These are phyloP conservation scores for Rhabdophis nuchalis DNA, from an alignment of 2,797 vertebrate genomes.

Conservation along the genomic window DNA sequence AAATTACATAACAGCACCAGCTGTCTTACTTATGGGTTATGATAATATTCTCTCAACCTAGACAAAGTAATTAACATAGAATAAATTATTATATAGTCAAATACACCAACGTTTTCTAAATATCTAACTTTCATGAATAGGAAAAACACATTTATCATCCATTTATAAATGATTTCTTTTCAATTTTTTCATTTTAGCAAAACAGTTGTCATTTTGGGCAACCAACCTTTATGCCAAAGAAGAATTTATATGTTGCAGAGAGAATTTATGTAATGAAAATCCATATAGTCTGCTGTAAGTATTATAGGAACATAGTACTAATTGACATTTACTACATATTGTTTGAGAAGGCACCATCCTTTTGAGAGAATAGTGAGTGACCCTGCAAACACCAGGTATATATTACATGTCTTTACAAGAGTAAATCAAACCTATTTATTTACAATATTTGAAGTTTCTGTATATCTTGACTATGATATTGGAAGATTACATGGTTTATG, in stretches of 20 bases:
- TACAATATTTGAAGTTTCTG: neutral
- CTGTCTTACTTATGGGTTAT: slow-evolving; percentile 58
- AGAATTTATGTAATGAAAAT: neutral
- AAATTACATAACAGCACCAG: slow-evolving; percentile 63
- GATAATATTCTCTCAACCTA: slow-evolving; percentile 47
- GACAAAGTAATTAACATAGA: slow-evolving; percentile 68
- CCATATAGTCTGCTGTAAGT: neutral
- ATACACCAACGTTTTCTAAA: slow-evolving; percentile 51
- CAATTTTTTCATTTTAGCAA: slow-evolving; percentile 8
- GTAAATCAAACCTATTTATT: neutral
- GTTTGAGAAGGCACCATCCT: neutral
- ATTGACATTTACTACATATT: too few species aligned
- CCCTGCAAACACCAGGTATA: neutral
- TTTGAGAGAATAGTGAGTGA: neutral
- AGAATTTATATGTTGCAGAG: neutral
- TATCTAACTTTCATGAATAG: slow-evolving; percentile 47
- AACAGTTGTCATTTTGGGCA: neutral
- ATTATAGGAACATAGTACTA: neutral
- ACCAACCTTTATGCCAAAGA: neutral
- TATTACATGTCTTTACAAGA: neutral
- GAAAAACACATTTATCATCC: slow-evolving; percentile 35
- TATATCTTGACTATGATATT: neutral
- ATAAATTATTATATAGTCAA: slow-evolving; percentile 64
- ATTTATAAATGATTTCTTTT: slow-evolving; percentile 32
- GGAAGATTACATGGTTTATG: neutral